Conservation (phyloP, 2,797 vertebrate species). For the Nyctalus aviator region DNA sequence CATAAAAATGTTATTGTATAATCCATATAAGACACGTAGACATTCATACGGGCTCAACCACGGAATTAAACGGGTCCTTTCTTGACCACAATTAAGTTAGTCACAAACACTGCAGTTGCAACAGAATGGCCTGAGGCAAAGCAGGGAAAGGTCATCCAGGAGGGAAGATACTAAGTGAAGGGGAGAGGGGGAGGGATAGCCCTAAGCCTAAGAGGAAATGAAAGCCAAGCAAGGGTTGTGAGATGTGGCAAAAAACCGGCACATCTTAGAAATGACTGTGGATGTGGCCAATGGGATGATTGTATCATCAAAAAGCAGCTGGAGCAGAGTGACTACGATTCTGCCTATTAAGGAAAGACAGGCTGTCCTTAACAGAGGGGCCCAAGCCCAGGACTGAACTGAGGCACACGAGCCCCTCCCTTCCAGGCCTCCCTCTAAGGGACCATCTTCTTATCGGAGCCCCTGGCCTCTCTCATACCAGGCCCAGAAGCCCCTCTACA, state of each 20-base stretch:
- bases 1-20: not conserved
- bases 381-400: not conserved
- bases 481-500: not conserved
- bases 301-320: slow-evolving; percentile 18
- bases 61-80: slow-evolving; percentile 33
- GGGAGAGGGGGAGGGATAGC: not conserved
- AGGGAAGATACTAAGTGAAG: slow-evolving; percentile 42
- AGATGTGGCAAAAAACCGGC: slow-evolving; percentile 45
- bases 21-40: not conserved
- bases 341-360: not conserved
- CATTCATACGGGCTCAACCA: not conserved
- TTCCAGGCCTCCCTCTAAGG: slow-evolving; percentile 31
- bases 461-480: not conserved
- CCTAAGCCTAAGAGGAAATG: slow-evolving; percentile 36
- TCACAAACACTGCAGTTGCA: slow-evolving; percentile 59
- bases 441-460: not conserved
- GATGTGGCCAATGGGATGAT: not conserved
- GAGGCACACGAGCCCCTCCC: not conserved
- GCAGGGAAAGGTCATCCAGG: not conserved
- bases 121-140: slow-evolving; percentile 63
- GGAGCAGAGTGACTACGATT: not conserved
- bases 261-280: slow-evolving; percentile 4
- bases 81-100: slow-evolving; percentile 45
- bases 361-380: not conserved
- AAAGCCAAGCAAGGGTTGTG: slow-evolving; percentile 29